Evolutionary conservation across 2,888 invertebrate genomes (phyloP).

Genomic region (Merodon equestris): DNA sequence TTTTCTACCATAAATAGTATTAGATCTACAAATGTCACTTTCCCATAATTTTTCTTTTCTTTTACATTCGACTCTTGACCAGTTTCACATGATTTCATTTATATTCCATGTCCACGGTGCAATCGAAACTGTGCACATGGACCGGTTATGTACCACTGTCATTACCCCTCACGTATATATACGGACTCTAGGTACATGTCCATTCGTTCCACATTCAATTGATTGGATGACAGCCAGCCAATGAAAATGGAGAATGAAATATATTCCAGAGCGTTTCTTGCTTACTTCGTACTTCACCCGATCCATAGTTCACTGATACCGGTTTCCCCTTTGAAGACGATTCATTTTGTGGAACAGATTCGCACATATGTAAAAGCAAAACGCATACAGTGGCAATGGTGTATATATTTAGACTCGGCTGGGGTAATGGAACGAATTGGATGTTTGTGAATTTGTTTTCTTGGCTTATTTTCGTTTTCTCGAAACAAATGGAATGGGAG

Average conservation of each 20-base stretch:
- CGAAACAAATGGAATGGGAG: background rate
- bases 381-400: background rate
- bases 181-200: background rate
- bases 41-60: too few species aligned
- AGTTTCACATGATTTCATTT: too few species aligned
- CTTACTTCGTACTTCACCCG: slow-evolving; percentile 5
- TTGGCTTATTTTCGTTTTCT: background rate
- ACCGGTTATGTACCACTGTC: background rate
- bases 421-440: slow-evolving; percentile 5
- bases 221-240: slow-evolving; percentile 36
- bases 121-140: background rate
- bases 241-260: slow-evolving; percentile 10
- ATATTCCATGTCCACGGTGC: too few species aligned
- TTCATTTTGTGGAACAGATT: background rate
- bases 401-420: background rate
- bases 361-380: background rate
- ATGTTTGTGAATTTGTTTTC: slow-evolving; percentile 1
- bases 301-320: background rate
- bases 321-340: background rate
- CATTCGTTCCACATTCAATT: slow-evolving; percentile 30
- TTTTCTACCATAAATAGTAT: too few species aligned
- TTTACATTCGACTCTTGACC: too few species aligned
- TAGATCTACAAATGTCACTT: too few species aligned
- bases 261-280: slow-evolving; percentile 9
- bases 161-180: slow-evolving; percentile 5